Evolutionary conservation across 2,797 vertebrate species (phyloP).

Genomic region (Diplodus puntazzo): DNA sequence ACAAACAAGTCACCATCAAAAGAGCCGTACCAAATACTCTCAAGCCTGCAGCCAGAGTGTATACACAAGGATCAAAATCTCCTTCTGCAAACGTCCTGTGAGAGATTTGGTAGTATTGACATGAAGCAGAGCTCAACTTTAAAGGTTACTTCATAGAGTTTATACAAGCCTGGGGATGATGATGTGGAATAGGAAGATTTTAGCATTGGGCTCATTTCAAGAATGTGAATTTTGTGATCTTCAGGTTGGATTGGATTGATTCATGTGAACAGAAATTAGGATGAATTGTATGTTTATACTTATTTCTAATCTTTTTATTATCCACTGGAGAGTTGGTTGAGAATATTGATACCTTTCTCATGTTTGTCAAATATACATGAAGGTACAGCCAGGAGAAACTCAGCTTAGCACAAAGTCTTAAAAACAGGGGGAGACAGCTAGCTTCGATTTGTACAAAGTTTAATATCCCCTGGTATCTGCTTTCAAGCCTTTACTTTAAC

Average conservation of each 20-base stretch:
- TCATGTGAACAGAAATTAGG: background rate
- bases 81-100: slow-evolving; percentile 21
- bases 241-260: no score
- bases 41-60: slow-evolving; percentile 9
- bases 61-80: slow-evolving; percentile 45
- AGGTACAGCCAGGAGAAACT: background rate
- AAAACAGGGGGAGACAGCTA: background rate
- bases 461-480: background rate
- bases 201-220: background rate
- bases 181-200: background rate
- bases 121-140: slow-evolving; percentile 28
- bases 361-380: background rate
- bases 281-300: background rate
- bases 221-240: background rate
- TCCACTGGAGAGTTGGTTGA: background rate
- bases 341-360: no score
- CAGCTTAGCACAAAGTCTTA: background rate
- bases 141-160: slow-evolving; percentile 11
- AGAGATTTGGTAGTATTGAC: slow-evolving; percentile 25
- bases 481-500: no score
- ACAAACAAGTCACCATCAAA: slow-evolving; percentile 43
- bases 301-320: background rate
- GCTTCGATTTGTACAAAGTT: background rate
- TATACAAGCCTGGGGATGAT: background rate
- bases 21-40: slow-evolving; percentile 10